Evolutionary conservation across 53 echinoderm and acorn worm species (phyloP).

Genomic region (Patiria pectinifera): DNA sequence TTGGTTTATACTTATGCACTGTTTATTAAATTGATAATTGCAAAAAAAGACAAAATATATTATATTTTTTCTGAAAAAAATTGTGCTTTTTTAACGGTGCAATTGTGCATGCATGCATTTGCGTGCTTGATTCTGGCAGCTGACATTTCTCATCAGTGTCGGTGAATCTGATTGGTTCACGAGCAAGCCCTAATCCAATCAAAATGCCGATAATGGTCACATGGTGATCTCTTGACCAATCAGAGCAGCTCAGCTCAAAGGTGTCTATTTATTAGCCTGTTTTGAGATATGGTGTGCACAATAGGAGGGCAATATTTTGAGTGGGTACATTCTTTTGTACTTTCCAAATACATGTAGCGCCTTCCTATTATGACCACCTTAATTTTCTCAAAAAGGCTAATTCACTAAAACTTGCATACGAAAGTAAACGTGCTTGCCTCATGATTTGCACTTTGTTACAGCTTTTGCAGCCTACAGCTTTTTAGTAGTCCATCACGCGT

Average conservation of each 20-base stretch:
- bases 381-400: no score
- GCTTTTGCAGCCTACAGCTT: background rate
- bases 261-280: background rate
- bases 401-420: background rate
- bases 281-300: no score
- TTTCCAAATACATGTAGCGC: no score
- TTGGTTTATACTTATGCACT: no score
- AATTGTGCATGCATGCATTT: background rate
- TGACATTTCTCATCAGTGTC: background rate
- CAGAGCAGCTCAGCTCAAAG: background rate
- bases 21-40: background rate
- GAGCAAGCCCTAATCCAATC: background rate
- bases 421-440: conserved; percentile 33
- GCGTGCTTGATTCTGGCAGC: background rate
- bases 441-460: conserved; percentile 20
- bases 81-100: background rate
- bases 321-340: no score
- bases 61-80: background rate
- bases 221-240: conserved; percentile 4
- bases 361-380: no score
- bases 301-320: no score
- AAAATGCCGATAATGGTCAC: background rate
- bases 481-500: conserved; percentile 48
- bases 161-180: background rate
- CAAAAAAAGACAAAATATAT: background rate